Evolutionary conservation across 1,140 invertebrate species (phyloP).

Genomic region (Fopius arisanus): DNA sequence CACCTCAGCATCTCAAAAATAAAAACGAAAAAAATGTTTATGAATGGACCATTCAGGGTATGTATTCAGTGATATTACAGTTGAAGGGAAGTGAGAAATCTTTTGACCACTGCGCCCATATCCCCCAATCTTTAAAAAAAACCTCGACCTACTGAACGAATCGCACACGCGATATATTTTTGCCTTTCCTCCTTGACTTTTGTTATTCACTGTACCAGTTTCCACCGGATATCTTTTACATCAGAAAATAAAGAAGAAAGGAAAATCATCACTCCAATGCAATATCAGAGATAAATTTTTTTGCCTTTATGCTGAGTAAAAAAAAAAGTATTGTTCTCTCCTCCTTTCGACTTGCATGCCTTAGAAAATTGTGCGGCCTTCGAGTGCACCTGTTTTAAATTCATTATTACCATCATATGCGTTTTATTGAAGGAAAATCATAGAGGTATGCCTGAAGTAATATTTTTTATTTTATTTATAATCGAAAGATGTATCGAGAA

Average conservation of each 20-base stretch:
- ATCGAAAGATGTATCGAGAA: no score
- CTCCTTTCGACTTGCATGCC: no score
- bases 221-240: slow-evolving; percentile 11
- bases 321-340: no score
- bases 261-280: neutral
- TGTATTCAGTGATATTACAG: slow-evolving; percentile 11
- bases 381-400: no score
- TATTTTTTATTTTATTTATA: no score
- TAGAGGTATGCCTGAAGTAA: no score
- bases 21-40: neutral
- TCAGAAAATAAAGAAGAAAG: neutral
- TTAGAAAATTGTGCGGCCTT: no score
- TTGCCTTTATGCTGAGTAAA: no score
- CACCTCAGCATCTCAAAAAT: slow-evolving; percentile 4
- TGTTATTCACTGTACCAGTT: slow-evolving; percentile 5
- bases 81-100: slow-evolving; percentile 34
- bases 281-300: no score
- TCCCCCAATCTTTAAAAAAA: slow-evolving; percentile 21
- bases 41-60: slow-evolving; percentile 21
- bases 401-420: no score
- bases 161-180: slow-evolving; percentile 26
- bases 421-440: no score
- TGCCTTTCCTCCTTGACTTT: slow-evolving; percentile 23
- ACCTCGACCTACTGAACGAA: slow-evolving; percentile 32
- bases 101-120: slow-evolving; percentile 1